Percentiles rank a stretch among this genome's conserved stretches.
Conservation (phyloP, 2,797 vertebrate species). For the Enteromius radiatus region DNA sequence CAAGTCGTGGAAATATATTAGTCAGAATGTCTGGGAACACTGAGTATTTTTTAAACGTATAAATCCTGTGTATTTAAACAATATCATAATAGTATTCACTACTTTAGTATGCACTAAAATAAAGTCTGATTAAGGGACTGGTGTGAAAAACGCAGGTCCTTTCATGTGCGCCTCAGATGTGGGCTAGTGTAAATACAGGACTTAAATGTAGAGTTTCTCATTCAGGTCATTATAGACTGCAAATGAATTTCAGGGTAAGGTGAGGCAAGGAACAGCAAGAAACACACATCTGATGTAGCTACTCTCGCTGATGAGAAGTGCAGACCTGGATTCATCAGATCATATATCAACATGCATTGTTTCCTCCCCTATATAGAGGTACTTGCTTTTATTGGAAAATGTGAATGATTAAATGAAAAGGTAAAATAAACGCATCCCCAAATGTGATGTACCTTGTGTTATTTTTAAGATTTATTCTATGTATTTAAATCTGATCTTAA, state of each 20-base stretch:
- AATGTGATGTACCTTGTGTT: neutral
- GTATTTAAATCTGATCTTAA: neutral
- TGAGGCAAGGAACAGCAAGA: neutral
- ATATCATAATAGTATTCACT: neutral
- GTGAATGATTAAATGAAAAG: neutral
- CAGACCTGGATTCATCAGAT: neutral
- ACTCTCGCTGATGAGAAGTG: neutral
- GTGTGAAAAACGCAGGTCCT: neutral
- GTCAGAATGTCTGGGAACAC: neutral
- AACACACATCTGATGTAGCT: neutral
- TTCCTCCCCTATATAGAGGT: neutral
- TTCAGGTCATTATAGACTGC: neutral
- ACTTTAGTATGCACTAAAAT: no score
- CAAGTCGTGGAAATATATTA: neutral
- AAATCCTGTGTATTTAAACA: neutral
- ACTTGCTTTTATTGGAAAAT: neutral
- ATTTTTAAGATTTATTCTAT: neutral
- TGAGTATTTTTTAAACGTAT: neutral
- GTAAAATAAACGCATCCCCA: neutral
- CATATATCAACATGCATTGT: neutral
- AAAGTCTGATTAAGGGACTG: no score
- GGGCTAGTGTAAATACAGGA: neutral
- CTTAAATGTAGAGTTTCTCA: neutral
- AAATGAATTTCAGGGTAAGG: neutral
- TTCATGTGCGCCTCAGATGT: neutral